Conservation (phyloP, 2,797 vertebrate genomes). For the Tokudaia tokunoshimensis region DNA sequence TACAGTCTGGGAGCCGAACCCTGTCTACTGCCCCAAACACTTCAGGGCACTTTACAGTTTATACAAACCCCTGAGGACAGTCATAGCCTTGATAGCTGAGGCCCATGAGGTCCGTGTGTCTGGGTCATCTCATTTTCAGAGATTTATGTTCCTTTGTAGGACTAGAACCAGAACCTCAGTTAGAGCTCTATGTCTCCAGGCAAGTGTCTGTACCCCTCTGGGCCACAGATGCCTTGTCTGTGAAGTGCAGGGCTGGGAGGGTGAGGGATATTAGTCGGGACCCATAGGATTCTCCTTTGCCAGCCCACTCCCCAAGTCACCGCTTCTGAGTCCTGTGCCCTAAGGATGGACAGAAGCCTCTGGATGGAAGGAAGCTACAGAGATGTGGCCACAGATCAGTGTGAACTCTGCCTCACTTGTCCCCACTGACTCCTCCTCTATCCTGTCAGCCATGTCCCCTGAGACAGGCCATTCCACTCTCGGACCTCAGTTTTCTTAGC, state of each 20-base stretch:
- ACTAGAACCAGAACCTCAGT: neutral
- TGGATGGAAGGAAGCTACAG: neutral
- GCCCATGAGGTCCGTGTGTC: neutral
- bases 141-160: neutral
- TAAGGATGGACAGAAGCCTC: neutral
- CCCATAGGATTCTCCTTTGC: neutral
- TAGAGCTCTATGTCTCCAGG: neutral
- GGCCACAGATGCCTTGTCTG: neutral
- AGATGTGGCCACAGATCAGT: neutral
- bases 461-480: too few relatives aligned
- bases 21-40: neutral
- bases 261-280: neutral
- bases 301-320: neutral
- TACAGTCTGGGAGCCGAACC: neutral
- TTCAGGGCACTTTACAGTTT: neutral
- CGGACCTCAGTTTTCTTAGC: neutral
- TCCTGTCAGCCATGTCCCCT: neutral
- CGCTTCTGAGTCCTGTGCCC: too few relatives aligned
- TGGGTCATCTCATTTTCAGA: neutral
- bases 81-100: neutral
- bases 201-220: neutral
- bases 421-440: too few relatives aligned
- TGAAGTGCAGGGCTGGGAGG: too few relatives aligned
- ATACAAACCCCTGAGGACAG: fast-evolving
- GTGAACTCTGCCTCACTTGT: neutral